Percentiles rank a stretch among this genome's conserved stretches.
phyloP scores from a whole-genome alignment of 2,888 invertebrate species.

The Hemithea aestivaria region DNA sequence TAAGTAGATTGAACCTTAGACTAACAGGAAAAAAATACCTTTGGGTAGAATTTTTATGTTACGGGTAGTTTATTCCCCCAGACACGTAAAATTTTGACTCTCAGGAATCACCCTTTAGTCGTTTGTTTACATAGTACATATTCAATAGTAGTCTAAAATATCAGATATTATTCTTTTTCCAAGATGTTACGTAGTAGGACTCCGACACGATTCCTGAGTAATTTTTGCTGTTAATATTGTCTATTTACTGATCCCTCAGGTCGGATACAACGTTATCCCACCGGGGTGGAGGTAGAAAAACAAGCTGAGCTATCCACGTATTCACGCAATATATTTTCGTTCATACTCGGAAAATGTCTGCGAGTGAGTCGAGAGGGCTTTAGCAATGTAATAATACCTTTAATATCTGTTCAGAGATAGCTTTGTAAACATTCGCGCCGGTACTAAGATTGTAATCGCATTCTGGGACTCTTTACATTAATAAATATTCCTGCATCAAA shows the following conservation, averaged over 20 bases:
- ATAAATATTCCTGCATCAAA: no score
- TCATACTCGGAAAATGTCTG: constrained; percentile 36
- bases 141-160: no score
- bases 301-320: constrained; percentile 20
- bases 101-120: no score
- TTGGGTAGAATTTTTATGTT: no score
- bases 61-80: no score
- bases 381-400: constrained; percentile 61
- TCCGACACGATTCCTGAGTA: constrained; percentile 8
- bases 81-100: no score
- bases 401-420: constrained; percentile 47
- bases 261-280: constrained; percentile 25
- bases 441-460: constrained; percentile 44
- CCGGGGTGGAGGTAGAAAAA: constrained; percentile 26
- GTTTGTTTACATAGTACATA: no score
- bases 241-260: constrained; percentile 33
- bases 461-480: constrained; percentile 9
- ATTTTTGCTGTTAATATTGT: constrained; percentile 38
- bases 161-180: no score
- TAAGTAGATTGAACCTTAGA: no score
- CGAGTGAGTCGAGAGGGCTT: constrained; percentile 36
- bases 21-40: no score
- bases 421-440: constrained; percentile 50
- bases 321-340: constrained; percentile 39
- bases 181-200: constrained; percentile 1